Conservation (phyloP, 1,140 invertebrate genomes). For the Hypothenemus hampei region DNA sequence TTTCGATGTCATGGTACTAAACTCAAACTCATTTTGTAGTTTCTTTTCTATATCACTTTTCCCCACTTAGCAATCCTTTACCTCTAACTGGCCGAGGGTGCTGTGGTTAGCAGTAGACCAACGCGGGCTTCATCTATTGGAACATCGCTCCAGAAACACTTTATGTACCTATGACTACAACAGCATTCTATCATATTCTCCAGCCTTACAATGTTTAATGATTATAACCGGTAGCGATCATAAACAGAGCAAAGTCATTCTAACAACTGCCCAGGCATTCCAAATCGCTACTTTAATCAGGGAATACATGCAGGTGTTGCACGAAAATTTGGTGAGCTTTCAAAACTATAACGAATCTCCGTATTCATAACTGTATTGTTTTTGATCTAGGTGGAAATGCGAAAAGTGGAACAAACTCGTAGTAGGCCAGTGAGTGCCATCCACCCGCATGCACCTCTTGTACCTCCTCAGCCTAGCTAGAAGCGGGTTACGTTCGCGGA, state of each 20-base stretch:
- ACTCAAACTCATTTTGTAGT: not conserved
- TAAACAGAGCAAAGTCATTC: conserved; percentile 81
- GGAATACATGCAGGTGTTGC: conserved; percentile 82
- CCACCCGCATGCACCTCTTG: conserved; percentile 47
- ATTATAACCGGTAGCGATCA: conserved; percentile 82
- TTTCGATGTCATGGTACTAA: conserved; percentile 84
- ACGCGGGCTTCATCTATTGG: conserved; percentile 84
- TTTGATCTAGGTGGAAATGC: conserved; percentile 28
- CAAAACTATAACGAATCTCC: not conserved
- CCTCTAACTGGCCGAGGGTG: conserved; percentile 87
- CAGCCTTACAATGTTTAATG: conserved; percentile 83
- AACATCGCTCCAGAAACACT: conserved; percentile 80
- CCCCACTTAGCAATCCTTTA: conserved; percentile 61
- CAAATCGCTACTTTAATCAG: conserved; percentile 90
- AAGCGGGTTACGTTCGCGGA: conserved; percentile 47
- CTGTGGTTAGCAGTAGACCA: conserved; percentile 92
- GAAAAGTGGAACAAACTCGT: conserved; percentile 32
- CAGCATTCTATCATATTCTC: conserved; percentile 81
- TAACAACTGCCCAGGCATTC: conserved; percentile 57
- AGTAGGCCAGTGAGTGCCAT: conserved; percentile 47
- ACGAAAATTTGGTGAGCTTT: conserved; percentile 40
- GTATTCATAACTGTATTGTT: not conserved
- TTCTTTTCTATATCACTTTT: not conserved
- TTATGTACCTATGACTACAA: conserved; percentile 86
- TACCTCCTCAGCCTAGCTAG: conserved; percentile 48